A percentile compares a stretch with the other conserved stretches of the same genome.
Conservation (phyloP, 2,113 vertebrate genomes). For the Anarhynchus alexandrinus region DNA sequence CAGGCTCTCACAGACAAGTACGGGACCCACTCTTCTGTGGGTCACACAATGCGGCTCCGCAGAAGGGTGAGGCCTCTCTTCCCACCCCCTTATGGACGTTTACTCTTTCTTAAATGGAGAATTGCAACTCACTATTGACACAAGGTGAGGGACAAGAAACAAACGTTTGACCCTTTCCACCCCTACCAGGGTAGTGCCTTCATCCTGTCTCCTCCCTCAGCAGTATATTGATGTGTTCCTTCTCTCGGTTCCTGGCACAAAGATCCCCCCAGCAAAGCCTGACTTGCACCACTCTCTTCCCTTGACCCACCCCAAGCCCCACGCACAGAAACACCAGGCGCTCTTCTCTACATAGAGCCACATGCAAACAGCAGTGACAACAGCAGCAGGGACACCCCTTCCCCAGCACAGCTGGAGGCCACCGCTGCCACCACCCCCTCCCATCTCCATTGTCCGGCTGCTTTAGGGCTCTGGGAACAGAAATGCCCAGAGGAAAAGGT, state of each 20-base stretch:
- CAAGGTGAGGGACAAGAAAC: neutral
- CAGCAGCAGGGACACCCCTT: fast-evolving
- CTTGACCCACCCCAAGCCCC: neutral
- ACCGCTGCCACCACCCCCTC: neutral
- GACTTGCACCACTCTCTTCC: neutral
- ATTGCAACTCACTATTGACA: neutral
- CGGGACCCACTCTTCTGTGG: neutral
- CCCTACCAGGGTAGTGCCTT: neutral
- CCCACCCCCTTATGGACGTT: neutral
- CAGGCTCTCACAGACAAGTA: neutral
- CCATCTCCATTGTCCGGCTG: neutral
- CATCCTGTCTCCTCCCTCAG: neutral
- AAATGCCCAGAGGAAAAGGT: neutral
- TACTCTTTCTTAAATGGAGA: neutral
- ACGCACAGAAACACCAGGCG: neutral
- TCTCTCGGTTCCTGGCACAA: neutral
- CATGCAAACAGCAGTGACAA: neutral
- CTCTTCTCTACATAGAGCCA: neutral
- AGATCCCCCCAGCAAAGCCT: neutral
- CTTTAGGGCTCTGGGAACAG: neutral
- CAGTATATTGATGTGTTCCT: neutral
- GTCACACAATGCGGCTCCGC: fast-evolving
- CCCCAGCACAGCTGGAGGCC: neutral
- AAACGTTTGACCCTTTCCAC: fast-evolving
- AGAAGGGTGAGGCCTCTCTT: neutral